Percentiles rank a stretch among this genome's conserved stretches.
Conservation (phyloP, 2,888 invertebrate species). For the Adela reaumurella region DNA sequence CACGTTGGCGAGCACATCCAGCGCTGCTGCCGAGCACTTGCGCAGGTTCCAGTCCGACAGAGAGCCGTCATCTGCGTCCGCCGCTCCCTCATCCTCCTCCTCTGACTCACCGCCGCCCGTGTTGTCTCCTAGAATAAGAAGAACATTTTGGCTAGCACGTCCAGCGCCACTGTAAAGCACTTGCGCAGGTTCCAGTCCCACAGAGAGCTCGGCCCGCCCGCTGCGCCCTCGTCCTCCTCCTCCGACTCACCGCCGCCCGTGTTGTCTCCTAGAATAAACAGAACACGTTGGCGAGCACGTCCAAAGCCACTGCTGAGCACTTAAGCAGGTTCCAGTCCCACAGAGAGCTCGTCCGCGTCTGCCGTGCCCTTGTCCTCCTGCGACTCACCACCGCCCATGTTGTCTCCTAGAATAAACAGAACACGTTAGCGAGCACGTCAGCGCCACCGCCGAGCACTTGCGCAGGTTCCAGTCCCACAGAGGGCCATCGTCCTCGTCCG, state of each 20-base stretch:
- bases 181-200: constrained; percentile 99
- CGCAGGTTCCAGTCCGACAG: constrained; percentile 97
- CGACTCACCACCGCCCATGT: constrained; percentile 60
- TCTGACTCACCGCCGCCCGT: constrained; percentile 62
- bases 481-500: constrained; percentile 81
- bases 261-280: no score
- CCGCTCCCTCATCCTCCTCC: constrained; percentile 77
- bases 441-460: constrained; percentile 97
- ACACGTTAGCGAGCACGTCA: constrained; percentile 98
- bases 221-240: constrained; percentile 77
- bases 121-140: no score
- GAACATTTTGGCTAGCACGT: constrained; percentile 96
- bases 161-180: constrained; percentile 97
- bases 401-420: no score
- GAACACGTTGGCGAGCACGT: constrained; percentile 96
- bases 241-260: constrained; percentile 62
- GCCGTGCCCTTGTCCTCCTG: constrained; percentile 78
- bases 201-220: constrained; percentile 80
- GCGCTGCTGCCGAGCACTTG: constrained; percentile 97
- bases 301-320: constrained; percentile 97
- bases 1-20: constrained; percentile 96
- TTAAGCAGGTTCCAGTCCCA: constrained; percentile 99
- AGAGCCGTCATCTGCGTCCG: constrained; percentile 81
- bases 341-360: constrained; percentile 80
- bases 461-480: constrained; percentile 97